Conservation (phyloP, 2,888 invertebrate species). For the Eucriotettix oculatus region DNA sequence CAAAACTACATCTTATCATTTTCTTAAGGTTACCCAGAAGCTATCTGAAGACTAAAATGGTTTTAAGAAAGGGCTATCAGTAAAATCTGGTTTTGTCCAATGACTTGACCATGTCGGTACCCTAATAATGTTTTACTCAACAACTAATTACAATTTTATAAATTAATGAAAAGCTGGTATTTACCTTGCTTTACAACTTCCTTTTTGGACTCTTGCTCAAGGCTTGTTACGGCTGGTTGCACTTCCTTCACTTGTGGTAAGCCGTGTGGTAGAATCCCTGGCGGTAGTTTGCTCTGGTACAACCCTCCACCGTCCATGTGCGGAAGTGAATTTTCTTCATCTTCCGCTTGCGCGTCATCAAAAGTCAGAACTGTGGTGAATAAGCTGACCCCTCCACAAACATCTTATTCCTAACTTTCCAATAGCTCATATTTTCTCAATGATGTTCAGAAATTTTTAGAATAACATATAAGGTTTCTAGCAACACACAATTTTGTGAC, state of each 20-base stretch:
- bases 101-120: no score
- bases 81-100: no score
- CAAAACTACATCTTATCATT: no score
- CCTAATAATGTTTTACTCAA: no score
- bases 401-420: neutral
- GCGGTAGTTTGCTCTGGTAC: conserved; percentile 77
- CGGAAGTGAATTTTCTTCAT: conserved; percentile 70
- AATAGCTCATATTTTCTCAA: neutral
- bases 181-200: conserved; percentile 39
- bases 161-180: neutral
- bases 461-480: no score
- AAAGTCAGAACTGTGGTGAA: conserved; percentile 82
- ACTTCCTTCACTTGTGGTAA: conserved; percentile 93
- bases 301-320: conserved; percentile 42
- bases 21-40: no score
- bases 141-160: no score
- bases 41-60: no score
- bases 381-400: conserved; percentile 5
- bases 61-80: no score
- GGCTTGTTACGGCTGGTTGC: conserved; percentile 74
- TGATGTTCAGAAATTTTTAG: no score
- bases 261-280: conserved; percentile 80
- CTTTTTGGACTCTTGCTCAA: conserved; percentile 40
- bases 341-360: conserved; percentile 95
- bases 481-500: no score